Percentiles rank a stretch among this genome's conserved stretches.
These are phyloP conservation scores for Balearica regulorum DNA, from an alignment of 2,797 vertebrate genomes.

Conservation along the genomic window DNA sequence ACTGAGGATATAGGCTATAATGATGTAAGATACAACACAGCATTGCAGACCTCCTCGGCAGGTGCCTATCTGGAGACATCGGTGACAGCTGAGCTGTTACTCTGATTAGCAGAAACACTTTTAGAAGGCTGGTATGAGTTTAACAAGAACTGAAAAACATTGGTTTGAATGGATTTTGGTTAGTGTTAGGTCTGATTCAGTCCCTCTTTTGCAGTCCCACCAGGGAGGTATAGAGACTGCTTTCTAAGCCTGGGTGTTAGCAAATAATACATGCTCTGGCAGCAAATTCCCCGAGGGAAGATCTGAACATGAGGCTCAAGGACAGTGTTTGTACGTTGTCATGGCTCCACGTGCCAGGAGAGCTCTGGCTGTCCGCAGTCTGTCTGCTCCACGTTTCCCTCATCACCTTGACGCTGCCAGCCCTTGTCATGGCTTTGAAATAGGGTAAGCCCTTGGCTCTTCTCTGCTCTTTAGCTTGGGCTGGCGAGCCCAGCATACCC, in stretches of 20 bases:
- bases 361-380: neutral
- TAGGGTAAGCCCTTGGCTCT: neutral
- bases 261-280: neutral
- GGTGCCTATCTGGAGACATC: no score
- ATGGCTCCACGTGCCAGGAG: neutral
- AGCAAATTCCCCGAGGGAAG: neutral
- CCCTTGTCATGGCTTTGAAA: neutral
- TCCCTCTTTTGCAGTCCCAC: neutral
- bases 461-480: neutral
- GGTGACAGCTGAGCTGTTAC: neutral
- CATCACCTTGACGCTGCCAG: neutral
- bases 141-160: neutral
- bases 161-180: neutral
- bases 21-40: no score
- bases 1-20: neutral
- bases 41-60: neutral
- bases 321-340: neutral
- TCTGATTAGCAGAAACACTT: neutral
- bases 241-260: neutral
- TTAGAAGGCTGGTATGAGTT: neutral
- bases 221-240: neutral
- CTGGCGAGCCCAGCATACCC: neutral
- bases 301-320: neutral
- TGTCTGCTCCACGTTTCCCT: neutral
- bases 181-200: neutral